A percentile compares a stretch with the other conserved stretches of the same genome.
Conservation (phyloP, 2,797 vertebrate species). For the Rousettus madagascariensis region DNA sequence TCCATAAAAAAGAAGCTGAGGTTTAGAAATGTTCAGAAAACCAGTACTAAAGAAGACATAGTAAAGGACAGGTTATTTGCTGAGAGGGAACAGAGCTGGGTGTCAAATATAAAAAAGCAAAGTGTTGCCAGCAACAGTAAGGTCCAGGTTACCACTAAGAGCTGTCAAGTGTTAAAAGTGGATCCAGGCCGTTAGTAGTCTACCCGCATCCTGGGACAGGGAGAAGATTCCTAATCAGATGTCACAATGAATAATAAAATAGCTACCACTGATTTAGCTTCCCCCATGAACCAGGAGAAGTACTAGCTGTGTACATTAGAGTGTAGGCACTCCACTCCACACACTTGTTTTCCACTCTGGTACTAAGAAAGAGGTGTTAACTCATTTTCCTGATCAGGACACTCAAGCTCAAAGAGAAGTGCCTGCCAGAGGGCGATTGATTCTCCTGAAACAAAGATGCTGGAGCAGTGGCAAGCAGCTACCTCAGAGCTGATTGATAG, state of each 20-base stretch:
- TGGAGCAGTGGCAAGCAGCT: neutral
- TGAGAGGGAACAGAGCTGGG: neutral
- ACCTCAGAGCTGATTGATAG: too few relatives aligned
- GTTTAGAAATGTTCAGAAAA: neutral
- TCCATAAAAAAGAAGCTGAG: neutral
- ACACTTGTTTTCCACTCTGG: neutral
- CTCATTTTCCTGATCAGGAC: neutral
- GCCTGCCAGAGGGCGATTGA: neutral
- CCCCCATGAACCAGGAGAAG: neutral
- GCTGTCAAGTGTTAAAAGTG: neutral
- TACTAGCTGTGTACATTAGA: neutral
- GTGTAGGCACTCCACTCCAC: neutral
- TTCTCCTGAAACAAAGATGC: neutral
- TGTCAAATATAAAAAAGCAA: neutral
- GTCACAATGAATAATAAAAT: neutral
- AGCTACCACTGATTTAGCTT: neutral
- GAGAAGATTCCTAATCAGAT: neutral
- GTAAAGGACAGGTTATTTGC: neutral
- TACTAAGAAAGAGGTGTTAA: neutral
- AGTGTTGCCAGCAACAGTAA: neutral
- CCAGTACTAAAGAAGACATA: neutral
- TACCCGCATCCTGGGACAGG: neutral
- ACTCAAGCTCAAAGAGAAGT: neutral
- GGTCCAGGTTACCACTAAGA: neutral
- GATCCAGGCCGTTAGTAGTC: neutral